Base-by-base conservation (phyloP, 2,888 invertebrate species). In the Julus scanicus region DNA sequence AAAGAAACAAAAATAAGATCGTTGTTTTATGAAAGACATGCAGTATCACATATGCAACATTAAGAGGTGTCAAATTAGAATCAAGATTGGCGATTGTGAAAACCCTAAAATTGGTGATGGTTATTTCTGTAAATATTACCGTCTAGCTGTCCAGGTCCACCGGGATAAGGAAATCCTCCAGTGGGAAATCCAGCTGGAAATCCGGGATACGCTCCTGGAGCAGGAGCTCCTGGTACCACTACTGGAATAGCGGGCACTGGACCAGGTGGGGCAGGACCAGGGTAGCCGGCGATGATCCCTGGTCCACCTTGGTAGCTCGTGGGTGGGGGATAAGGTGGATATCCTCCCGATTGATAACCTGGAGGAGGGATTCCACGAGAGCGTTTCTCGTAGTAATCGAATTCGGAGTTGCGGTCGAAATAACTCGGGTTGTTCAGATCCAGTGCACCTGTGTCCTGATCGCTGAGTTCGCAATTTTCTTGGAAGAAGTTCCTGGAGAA, bases 401-500 rank as follows among this genome's bases (percentile, higher is more conserved):
- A 91, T 86, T 90, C 90, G 44, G 96, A 96, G 0, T 94, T 95
- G 63, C 94, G 95, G 91, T 97, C 97, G 91, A 97, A 97, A 91
- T 95, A 95, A 84, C 95, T 94, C 0, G 97, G 96, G 93, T 97
- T 97, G 88, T 95, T 96, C 89, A 96, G 94, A 91, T 97, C 97
- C 91, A 97, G 93, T 91, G 97, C 87, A 20, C 90, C 96, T 0
- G 96, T 95, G 91, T 97, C 97, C 86, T 96, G 94, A 91, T 97
- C 97, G 91, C 97, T 97, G 9, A 98, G 93, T 92, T 98, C 97
- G 91, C 97, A 98, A 92, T 98, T 98, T 90, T 97, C 97, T 2
- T 90, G 90, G 86, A 90, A 91, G 49, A 87, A 87, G 39, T 89
- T 88, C 49, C 89, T 89, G 84, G 9, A 90, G 20, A 40, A 48